phyloP scores from a whole-genome alignment of 2,797 vertebrate species.

The Sebastes melanostomus region DNA sequence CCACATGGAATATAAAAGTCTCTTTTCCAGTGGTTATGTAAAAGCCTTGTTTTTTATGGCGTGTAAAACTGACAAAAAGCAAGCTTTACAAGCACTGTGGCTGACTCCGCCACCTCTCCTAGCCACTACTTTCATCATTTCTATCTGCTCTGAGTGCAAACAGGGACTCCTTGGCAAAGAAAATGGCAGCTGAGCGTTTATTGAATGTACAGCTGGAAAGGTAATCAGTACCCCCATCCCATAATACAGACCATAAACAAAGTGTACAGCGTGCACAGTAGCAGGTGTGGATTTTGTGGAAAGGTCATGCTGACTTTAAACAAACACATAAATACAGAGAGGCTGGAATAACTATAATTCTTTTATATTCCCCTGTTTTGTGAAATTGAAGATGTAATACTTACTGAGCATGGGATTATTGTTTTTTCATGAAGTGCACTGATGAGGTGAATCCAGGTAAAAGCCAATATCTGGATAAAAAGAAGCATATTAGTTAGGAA shows the following conservation, averaged over 20 bases:
- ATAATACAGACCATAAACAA: conserved; percentile 16
- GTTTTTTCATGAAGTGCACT: background rate
- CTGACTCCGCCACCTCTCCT: conserved; percentile 14
- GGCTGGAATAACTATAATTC: background rate
- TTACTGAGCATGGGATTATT: background rate
- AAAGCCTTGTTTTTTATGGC: conserved; percentile 27
- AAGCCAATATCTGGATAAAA: background rate
- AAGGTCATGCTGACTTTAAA: background rate
- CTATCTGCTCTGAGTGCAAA: conserved; percentile 30
- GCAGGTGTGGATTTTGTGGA: conserved; percentile 6
- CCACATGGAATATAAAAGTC: background rate
- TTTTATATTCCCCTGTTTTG: background rate
- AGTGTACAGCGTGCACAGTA: background rate
- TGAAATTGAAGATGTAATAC: background rate
- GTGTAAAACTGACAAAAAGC: conserved; percentile 30
- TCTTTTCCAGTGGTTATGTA: conserved; percentile 10
- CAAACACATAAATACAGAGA: background rate
- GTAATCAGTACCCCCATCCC: background rate
- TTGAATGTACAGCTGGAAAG: conserved; percentile 51
- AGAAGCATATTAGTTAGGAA: background rate
- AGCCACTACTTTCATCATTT: conserved; percentile 30
- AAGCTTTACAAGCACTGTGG: conserved; percentile 41
- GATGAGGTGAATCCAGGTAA: background rate
- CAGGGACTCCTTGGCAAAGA: conserved; percentile 6
- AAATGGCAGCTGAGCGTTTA: conserved; percentile 30